phyloP scores from a whole-genome alignment of 2,797 vertebrate species.

The Linurgus olivaceus region DNA sequence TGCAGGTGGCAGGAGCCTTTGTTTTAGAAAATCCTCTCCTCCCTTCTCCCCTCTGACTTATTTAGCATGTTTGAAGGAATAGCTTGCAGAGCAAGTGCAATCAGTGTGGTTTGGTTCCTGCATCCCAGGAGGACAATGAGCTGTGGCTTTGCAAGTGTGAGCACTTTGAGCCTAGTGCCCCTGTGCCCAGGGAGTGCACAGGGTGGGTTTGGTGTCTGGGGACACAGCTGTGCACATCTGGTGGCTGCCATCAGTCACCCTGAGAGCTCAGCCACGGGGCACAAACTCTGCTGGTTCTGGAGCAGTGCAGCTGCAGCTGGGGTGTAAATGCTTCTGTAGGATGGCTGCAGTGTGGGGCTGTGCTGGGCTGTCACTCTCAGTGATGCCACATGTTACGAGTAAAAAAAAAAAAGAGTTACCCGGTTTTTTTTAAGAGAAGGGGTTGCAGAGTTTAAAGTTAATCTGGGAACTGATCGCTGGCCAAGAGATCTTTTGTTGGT shows the following conservation, averaged over 20 bases:
- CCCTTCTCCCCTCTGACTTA: neutral
- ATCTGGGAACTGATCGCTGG: too few species aligned
- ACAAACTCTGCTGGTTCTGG: neutral
- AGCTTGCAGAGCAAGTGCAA: neutral
- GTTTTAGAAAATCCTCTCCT: neutral
- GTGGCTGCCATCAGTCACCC: neutral
- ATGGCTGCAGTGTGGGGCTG: neutral
- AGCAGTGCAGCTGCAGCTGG: neutral
- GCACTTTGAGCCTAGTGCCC: rapidly evolving
- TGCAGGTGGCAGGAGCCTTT: neutral
- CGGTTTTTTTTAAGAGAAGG: too few species aligned
- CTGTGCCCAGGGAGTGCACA: rapidly evolving
- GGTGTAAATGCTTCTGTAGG: neutral
- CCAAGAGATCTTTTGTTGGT: too few species aligned
- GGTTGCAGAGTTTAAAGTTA: too few species aligned
- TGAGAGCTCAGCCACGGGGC: neutral
- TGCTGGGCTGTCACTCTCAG: neutral
- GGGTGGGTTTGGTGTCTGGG: too few species aligned
- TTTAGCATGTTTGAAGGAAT: neutral
- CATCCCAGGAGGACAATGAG: neutral
- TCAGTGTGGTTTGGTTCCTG: neutral
- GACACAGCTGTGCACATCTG: neutral
- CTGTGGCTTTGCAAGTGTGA: neutral
- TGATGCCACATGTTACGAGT: neutral
- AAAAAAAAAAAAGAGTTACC: too few species aligned